Base-by-base conservation (phyloP, 1,140 invertebrate genomes). In the Caenorhabditis brenneri region DNA sequence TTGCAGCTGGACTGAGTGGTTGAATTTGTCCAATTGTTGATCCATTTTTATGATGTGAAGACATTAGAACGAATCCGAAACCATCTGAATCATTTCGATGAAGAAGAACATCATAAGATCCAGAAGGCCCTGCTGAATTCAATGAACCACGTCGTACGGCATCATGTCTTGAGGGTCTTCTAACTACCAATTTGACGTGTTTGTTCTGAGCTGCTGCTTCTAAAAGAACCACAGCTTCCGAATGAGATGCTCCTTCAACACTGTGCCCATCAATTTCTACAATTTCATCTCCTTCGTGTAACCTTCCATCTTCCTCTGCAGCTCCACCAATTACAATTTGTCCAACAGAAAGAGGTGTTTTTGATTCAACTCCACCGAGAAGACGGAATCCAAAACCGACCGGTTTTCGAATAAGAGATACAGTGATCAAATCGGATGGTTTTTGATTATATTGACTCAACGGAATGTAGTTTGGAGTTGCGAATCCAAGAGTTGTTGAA, bases 51-150 rank as follows among this genome's bases (percentile, higher is more conserved):
- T 96, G 96, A 1, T 96, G 95, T 15, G 96, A 97, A 0, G 97
- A 98, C 87, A 99, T 98, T 79, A 99, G 97, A 27, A 99, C 96
- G 92, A 99, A 99, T 24, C 97, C 97, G 92, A 99, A 99, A 12
- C 97, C 97, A 92, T 99, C 97, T 83, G 94, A 95, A 88, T 98
- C 96, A 90, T 94, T 94, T 79, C 97, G 93, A 49, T 94, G 95
- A 0, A 99, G 95, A 12, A 95, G 94, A 15, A 97, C 95, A 90
- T 97, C 95, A 88, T 96, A 96, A 19, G 84, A 55, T 19, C 33
- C 33, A 24, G 48, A 74, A 5, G 65, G 65, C 24, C 36, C 53
- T n/a, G 49, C 51, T 24, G 31, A 53, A 0, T 93, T 93, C 81
- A 92, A 91, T 48, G 85, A 80, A 27, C 29, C 51, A 24, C 19